Evolutionary conservation across 2,888 invertebrate genomes (phyloP).

Genomic region (Dasysyrphus albostriatus): DNA sequence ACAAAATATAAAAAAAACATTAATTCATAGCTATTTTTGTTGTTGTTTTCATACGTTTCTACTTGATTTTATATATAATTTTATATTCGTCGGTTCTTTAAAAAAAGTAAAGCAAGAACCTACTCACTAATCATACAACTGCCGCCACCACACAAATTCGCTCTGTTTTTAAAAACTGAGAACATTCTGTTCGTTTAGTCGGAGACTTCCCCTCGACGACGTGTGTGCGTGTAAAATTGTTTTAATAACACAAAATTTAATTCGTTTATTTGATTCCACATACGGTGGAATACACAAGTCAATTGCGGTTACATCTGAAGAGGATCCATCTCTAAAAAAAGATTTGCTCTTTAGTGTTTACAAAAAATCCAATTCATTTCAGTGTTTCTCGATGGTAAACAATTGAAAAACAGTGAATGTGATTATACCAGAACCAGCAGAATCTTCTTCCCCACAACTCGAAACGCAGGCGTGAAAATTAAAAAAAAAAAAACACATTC

Average conservation of each 20-base stretch:
- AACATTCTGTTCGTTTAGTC: constrained; percentile 67
- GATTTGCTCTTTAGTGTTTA: constrained; percentile 58
- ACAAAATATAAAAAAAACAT: constrained; percentile 48
- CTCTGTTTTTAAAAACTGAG: constrained; percentile 71
- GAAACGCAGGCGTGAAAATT: constrained; percentile 74
- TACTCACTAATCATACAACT: constrained; percentile 57
- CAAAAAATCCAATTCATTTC: constrained; percentile 62
- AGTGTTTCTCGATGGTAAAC: constrained; percentile 61
- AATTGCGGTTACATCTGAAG: constrained; percentile 41
- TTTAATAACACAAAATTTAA: constrained; percentile 48
- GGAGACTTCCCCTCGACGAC: constrained; percentile 57
- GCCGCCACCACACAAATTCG: constrained; percentile 57
- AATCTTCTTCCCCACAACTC: constrained; percentile 41
- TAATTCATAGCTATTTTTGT: constrained; percentile 52
- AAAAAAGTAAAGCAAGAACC: constrained; percentile 63
- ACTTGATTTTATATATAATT: constrained; percentile 35
- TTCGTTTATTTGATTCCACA: constrained; percentile 35
- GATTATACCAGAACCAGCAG: constrained; percentile 64
- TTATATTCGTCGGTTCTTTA: constrained; percentile 27
- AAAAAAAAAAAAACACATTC: constrained; percentile 29
- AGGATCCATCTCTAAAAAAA: constrained; percentile 46
- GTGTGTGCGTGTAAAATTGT: constrained; percentile 61
- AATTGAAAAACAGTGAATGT: constrained; percentile 63
- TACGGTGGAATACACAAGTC: constrained; percentile 40
- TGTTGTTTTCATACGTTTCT: constrained; percentile 17